Percentiles rank a stretch among this genome's conserved stretches.
phyloP scores from a whole-genome alignment of 2,113 vertebrate genomes.

The Platichthys stellatus region DNA sequence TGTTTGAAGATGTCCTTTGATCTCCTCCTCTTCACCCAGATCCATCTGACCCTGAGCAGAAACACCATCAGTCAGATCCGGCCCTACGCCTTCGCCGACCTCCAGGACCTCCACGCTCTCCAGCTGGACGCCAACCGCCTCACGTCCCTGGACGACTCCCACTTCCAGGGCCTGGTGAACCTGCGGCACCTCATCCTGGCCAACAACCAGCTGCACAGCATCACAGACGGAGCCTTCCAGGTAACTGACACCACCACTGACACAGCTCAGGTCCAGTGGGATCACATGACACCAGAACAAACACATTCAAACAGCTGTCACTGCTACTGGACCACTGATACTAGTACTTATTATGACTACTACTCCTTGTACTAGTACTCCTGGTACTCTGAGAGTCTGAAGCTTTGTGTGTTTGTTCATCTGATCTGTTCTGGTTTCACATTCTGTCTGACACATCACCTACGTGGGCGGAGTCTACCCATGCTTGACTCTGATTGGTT shows the following conservation, averaged over 20 bases:
- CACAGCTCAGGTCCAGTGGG: too few relatives aligned
- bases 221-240: slow-evolving; percentile 84
- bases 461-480: too few relatives aligned
- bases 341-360: too few relatives aligned
- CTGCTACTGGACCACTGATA: too few relatives aligned
- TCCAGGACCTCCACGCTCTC: slow-evolving; percentile 85
- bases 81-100: slow-evolving; percentile 83
- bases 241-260: slow-evolving; percentile 26
- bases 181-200: slow-evolving; percentile 86
- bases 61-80: slow-evolving; percentile 88
- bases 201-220: slow-evolving; percentile 87
- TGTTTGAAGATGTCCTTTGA: neutral
- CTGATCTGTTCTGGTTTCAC: too few relatives aligned
- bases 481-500: too few relatives aligned
- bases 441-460: too few relatives aligned
- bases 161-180: slow-evolving; percentile 86
- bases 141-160: slow-evolving; percentile 81
- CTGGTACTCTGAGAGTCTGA: too few relatives aligned
- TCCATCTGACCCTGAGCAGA: slow-evolving; percentile 86
- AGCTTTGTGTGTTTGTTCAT: too few relatives aligned
- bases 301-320: too few relatives aligned
- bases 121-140: slow-evolving; percentile 87
- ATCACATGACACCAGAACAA: too few relatives aligned
- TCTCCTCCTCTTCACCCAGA: slow-evolving; percentile 44
- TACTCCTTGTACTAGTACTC: too few relatives aligned